These are phyloP conservation scores for Epistrophe grossulariae DNA, from an alignment of 2,888 invertebrate species.

Conservation along the genomic window DNA sequence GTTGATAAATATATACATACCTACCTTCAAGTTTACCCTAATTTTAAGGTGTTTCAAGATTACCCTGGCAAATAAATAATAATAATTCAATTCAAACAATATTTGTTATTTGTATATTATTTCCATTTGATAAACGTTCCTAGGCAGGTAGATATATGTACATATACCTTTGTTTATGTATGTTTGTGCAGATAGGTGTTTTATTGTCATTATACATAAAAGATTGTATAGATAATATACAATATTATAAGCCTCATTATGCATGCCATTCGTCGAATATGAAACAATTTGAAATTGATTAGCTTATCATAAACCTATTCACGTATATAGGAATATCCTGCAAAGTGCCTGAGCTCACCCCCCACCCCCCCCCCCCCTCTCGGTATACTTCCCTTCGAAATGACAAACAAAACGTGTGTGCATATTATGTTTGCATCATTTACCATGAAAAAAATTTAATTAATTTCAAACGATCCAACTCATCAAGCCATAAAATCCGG, in stretches of 20 bases:
- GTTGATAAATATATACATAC: too few species aligned
- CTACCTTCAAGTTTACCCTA: too few species aligned
- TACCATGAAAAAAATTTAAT: slow-evolving; percentile 48
- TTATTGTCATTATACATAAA: background rate
- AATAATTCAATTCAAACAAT: too few species aligned
- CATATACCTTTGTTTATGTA: too few species aligned
- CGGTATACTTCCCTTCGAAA: background rate
- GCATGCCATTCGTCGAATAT: slow-evolving; percentile 38
- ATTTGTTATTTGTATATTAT: too few species aligned
- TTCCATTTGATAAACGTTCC: too few species aligned
- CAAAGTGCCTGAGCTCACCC: background rate
- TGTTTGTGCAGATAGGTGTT: background rate
- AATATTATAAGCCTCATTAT: slow-evolving; percentile 44
- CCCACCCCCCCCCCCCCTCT: too few species aligned
- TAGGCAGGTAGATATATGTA: too few species aligned
- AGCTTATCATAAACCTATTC: slow-evolving; percentile 57
- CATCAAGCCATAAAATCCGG: slow-evolving; percentile 25
- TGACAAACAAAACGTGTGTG: slow-evolving; percentile 32
- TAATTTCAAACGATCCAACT: slow-evolving; percentile 51
- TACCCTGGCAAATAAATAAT: too few species aligned
- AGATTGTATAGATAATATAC: background rate
- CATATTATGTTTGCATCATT: slow-evolving; percentile 20
- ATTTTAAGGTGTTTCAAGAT: too few species aligned
- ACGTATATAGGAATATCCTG: background rate
- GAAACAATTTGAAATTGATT: slow-evolving; percentile 57